Conservation (phyloP, 2,797 vertebrate genomes). For the Pangasius djambal region DNA sequence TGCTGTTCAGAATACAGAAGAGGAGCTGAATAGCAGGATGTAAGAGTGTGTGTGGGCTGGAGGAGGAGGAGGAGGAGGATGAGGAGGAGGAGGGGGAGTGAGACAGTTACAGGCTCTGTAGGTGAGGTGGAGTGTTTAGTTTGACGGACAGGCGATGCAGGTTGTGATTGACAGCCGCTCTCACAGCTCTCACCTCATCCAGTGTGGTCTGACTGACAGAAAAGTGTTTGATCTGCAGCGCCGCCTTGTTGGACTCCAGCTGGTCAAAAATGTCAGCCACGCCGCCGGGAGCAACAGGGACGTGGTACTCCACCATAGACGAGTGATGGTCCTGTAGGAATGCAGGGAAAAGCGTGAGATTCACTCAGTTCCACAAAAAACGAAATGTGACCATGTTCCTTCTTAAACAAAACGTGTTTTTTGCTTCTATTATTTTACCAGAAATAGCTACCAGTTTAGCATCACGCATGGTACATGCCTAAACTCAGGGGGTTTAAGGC, state of each 20-base stretch:
- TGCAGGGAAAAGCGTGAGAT: not conserved
- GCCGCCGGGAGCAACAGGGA: conserved; percentile 89
- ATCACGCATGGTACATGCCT: not conserved
- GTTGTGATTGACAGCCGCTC: not conserved
- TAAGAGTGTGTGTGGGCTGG: not conserved
- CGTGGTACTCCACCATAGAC: conserved; percentile 89
- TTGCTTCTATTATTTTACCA: no score
- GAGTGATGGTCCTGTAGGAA: conserved; percentile 86
- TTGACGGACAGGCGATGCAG: not conserved
- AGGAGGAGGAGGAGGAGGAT: not conserved
- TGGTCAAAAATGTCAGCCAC: conserved; percentile 94
- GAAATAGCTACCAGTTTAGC: not conserved
- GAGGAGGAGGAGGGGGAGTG: not conserved
- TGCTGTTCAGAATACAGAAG: conserved; percentile 9
- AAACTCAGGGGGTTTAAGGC: not conserved
- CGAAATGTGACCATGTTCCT: not conserved
- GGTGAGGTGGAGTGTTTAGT: no score
- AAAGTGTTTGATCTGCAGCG: conserved; percentile 93
- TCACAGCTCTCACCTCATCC: conserved; percentile 86
- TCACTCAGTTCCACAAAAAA: not conserved
- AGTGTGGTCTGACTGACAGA: conserved; percentile 95
- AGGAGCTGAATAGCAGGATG: not conserved
- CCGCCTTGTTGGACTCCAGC: conserved; percentile 86
- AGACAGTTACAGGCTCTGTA: not conserved
- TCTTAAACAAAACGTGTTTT: no score